These are phyloP conservation scores for Drosophila busckii DNA, from an alignment of 1,140 invertebrate genomes.

Conservation along the genomic window DNA sequence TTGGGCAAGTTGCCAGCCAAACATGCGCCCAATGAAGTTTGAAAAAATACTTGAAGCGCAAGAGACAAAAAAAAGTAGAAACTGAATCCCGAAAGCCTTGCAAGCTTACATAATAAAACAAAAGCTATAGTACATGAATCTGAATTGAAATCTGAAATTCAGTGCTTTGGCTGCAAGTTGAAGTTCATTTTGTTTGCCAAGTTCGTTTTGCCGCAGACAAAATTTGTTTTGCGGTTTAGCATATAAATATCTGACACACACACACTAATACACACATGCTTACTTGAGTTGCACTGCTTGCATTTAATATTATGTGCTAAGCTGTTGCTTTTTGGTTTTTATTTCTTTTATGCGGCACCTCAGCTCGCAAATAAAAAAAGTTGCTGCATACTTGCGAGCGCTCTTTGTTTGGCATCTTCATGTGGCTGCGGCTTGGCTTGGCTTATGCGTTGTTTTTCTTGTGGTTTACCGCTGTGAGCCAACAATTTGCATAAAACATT, in stretches of 20 bases:
- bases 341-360: constrained; percentile 21
- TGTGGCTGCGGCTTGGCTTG: neutral
- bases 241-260: constrained; percentile 48
- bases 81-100: constrained; percentile 36
- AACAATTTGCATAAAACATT: constrained; percentile 69
- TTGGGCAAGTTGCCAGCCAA: constrained; percentile 41
- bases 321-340: constrained; percentile 36
- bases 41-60: constrained; percentile 40
- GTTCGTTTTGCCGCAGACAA: constrained; percentile 60
- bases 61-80: constrained; percentile 8
- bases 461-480: constrained; percentile 19
- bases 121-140: constrained; percentile 15
- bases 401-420: neutral
- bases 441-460: constrained; percentile 14
- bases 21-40: constrained; percentile 37
- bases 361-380: constrained; percentile 39
- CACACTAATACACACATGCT: constrained; percentile 7
- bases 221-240: constrained; percentile 67
- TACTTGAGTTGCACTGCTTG: constrained; percentile 15
- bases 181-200: constrained; percentile 70
- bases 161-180: constrained; percentile 8
- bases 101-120: constrained; percentile 23
- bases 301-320: constrained; percentile 49
- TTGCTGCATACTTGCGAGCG: constrained; percentile 41
- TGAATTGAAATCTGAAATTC: neutral